These are phyloP conservation scores for Criorhina ranunculi DNA, from an alignment of 2,888 invertebrate species.

Conservation along the genomic window DNA sequence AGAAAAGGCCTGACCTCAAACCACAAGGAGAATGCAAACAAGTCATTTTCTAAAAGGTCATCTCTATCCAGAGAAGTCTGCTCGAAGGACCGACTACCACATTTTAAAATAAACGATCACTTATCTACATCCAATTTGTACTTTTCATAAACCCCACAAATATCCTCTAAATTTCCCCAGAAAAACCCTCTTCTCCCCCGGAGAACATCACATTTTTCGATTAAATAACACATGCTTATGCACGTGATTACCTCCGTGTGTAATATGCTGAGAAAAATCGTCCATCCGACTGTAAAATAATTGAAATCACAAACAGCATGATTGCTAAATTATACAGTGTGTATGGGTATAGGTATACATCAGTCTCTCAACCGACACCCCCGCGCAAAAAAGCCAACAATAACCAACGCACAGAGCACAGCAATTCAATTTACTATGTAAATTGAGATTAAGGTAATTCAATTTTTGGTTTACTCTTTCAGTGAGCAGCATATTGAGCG, in stretches of 20 bases:
- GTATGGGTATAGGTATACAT: slow-evolving; percentile 5
- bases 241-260: slow-evolving; percentile 20
- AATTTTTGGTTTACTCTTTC: slow-evolving; percentile 73
- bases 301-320: slow-evolving; percentile 58
- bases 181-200: too few relatives aligned
- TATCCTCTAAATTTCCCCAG: too few relatives aligned
- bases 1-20: too few relatives aligned
- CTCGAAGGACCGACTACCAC: too few relatives aligned
- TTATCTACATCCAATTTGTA: too few relatives aligned
- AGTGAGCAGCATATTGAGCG: slow-evolving; percentile 71
- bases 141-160: too few relatives aligned
- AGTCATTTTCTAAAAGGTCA: too few relatives aligned
- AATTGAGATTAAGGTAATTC: slow-evolving; percentile 75
- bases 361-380: not conserved
- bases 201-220: slow-evolving; percentile 4
- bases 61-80: too few relatives aligned
- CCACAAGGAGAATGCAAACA: too few relatives aligned
- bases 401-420: slow-evolving; percentile 29
- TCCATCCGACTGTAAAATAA: slow-evolving; percentile 54
- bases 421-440: slow-evolving; percentile 74
- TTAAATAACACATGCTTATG: slow-evolving; percentile 30
- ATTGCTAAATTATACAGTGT: slow-evolving; percentile 56
- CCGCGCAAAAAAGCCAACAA: slow-evolving; percentile 9
- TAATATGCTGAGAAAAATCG: slow-evolving; percentile 41
- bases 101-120: too few relatives aligned